Conservation (phyloP, 2,113 vertebrate species). For the Mystacornis crossleyi region DNA sequence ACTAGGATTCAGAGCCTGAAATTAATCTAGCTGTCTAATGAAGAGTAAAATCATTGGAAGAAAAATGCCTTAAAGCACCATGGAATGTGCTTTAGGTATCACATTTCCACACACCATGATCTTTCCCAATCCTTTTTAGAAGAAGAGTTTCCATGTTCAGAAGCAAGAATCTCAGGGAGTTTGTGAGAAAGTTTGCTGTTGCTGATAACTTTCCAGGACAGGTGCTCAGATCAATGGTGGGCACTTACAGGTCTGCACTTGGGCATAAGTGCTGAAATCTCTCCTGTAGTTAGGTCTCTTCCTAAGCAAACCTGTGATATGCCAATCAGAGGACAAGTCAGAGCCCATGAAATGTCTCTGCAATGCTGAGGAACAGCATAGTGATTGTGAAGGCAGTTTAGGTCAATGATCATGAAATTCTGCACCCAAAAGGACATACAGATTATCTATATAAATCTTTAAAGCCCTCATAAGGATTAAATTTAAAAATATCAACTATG, state of each 20-base stretch:
- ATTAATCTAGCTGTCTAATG: background rate
- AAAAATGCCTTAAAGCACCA: background rate
- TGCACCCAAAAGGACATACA: background rate
- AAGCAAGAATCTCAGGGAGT: background rate
- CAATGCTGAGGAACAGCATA: background rate
- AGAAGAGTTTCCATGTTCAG: background rate
- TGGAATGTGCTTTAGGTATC: background rate
- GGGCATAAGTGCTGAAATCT: background rate
- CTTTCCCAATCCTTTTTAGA: background rate
- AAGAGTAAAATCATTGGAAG: background rate
- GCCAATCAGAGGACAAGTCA: background rate
- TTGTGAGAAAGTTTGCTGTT: background rate
- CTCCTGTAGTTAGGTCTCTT: background rate
- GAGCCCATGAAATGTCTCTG: background rate
- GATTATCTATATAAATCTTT: slow-evolving; percentile 15
- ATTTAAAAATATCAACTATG: background rate
- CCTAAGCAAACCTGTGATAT: background rate
- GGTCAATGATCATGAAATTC: background rate
- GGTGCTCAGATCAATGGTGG: background rate
- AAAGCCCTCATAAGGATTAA: background rate
- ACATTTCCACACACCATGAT: rapidly evolving
- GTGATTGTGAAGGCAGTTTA: background rate
- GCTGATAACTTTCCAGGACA: background rate
- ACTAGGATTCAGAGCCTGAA: background rate
- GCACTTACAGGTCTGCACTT: background rate